A percentile compares a stretch with the other conserved stretches of the same genome.
phyloP scores from a whole-genome alignment of 1,140 invertebrate species.

The Scaptodrosophila lebanonensis region DNA sequence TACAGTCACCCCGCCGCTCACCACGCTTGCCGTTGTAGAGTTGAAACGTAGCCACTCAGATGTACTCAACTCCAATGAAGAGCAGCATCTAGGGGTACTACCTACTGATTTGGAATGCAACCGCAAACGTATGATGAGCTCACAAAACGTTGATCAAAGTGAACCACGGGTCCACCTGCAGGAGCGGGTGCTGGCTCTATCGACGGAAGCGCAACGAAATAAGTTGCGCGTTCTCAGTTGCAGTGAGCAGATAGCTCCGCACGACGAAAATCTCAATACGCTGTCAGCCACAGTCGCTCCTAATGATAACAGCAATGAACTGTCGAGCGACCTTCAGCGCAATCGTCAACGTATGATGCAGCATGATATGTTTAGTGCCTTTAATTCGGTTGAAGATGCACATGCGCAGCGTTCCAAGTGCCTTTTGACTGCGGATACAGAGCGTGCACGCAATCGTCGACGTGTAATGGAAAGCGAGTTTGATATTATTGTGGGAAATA shows the following conservation, averaged over 20 bases:
- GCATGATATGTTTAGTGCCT: slow-evolving; percentile 42
- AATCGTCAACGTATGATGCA: slow-evolving; percentile 62
- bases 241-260: slow-evolving; percentile 7
- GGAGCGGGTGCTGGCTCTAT: neutral
- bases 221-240: slow-evolving; percentile 65
- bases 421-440: slow-evolving; percentile 22
- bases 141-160: slow-evolving; percentile 38
- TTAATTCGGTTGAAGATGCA: slow-evolving; percentile 37
- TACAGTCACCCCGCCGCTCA: slow-evolving; percentile 1
- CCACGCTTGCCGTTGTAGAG: neutral
- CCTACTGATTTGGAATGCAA: slow-evolving; percentile 24
- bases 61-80: slow-evolving; percentile 38
- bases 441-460: slow-evolving; percentile 31
- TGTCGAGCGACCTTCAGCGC: slow-evolving; percentile 58
- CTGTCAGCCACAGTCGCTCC: no score
- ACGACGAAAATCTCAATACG: slow-evolving; percentile 49
- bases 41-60: slow-evolving; percentile 25
- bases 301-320: slow-evolving; percentile 7
- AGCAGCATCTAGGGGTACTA: neutral
- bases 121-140: slow-evolving; percentile 40
- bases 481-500: slow-evolving; percentile 24
- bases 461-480: slow-evolving; percentile 51
- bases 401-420: slow-evolving; percentile 12
- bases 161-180: slow-evolving; percentile 30
- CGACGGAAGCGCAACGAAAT: slow-evolving; percentile 71